phyloP scores from a whole-genome alignment of 1,140 invertebrate species.

The Brachystomella parvula region DNA sequence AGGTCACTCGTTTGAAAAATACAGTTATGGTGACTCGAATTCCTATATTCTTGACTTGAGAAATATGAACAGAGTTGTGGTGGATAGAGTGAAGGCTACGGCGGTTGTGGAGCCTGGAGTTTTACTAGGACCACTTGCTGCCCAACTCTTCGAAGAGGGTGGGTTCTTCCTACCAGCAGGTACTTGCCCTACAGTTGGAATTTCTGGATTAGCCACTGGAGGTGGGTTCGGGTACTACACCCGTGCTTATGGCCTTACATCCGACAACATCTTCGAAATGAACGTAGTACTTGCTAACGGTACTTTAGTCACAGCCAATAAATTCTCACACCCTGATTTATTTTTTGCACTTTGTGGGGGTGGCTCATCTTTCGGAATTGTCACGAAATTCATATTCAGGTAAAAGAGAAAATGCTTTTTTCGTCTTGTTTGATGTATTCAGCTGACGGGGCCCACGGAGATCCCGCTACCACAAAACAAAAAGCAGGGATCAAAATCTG shows the following conservation, averaged over 20 bases:
- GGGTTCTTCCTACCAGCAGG: not conserved
- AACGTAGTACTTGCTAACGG: not conserved
- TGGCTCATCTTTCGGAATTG: too few species aligned
- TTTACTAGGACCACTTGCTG: not conserved
- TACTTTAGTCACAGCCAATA: not conserved
- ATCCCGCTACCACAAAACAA: too few species aligned
- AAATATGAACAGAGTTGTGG: not conserved
- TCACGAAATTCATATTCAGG: too few species aligned
- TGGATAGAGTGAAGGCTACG: not conserved
- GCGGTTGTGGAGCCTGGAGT: not conserved
- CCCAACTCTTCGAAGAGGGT: not conserved
- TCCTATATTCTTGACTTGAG: not conserved
- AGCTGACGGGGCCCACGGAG: too few species aligned
- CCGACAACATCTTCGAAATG: slow-evolving; percentile 3
- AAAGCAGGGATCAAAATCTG: too few species aligned
- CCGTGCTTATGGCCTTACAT: not conserved
- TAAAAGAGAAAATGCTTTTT: too few species aligned
- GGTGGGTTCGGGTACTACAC: not conserved
- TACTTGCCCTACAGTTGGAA: not conserved
- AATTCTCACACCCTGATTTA: not conserved
- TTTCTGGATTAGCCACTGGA: not conserved
- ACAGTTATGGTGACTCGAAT: not conserved
- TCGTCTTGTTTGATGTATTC: too few species aligned
- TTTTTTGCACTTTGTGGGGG: not conserved
- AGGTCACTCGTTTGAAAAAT: not conserved